A percentile compares a stretch with the other conserved stretches of the same genome.
Evolutionary conservation across 2,113 vertebrate species (phyloP).

Genomic region (pig (Sus scrofa)): DNA sequence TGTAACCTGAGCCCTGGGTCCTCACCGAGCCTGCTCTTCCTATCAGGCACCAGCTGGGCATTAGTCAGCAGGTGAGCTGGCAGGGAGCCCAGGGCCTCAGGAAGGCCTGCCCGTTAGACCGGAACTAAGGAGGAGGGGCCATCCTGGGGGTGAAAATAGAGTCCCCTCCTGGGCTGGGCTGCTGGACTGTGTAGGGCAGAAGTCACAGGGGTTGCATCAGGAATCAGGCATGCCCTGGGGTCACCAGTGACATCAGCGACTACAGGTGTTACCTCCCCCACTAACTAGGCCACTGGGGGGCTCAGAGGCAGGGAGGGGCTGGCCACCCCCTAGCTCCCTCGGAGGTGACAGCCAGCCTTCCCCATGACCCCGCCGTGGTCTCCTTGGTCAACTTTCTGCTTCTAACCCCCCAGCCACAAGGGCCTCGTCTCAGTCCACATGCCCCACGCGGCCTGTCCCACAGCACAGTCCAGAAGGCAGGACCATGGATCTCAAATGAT

Average conservation of each 20-base stretch:
- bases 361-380: not conserved
- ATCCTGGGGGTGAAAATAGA: not conserved
- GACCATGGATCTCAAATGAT: not conserved
- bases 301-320: not conserved
- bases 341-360: no score
- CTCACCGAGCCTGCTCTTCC: not conserved
- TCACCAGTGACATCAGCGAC: not conserved
- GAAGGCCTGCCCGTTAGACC: not conserved
- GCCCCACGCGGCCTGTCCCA: accelerated
- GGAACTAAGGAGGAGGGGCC: not conserved
- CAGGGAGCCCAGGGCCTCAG: not conserved
- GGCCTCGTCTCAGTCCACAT: not conserved
- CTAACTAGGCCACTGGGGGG: not conserved
- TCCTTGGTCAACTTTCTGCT: no score
- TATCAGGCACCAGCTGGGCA: not conserved
- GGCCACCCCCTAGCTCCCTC: not conserved
- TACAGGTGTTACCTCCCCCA: not conserved
- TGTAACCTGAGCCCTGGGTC: slow-evolving; percentile 16
- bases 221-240: not conserved
- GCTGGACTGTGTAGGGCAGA: not conserved
- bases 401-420: no score
- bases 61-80: slow-evolving; percentile 25
- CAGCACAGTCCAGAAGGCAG: accelerated
- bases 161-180: not conserved
- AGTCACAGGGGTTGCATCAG: not conserved